Conservation (phyloP, 2,113 vertebrate genomes). For the Tapirus terrestris region DNA sequence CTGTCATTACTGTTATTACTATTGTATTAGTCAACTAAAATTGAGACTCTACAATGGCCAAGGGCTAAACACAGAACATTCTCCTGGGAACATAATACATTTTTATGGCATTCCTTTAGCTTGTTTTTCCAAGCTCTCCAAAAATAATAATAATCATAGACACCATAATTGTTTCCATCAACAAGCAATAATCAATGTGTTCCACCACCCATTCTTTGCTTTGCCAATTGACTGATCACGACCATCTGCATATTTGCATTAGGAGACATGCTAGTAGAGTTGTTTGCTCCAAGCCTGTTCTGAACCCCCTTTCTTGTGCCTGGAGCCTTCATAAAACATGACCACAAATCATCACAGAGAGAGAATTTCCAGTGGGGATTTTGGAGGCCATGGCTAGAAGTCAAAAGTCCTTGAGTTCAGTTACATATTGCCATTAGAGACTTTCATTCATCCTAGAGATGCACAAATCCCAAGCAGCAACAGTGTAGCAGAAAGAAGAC, state of each 20-base stretch:
- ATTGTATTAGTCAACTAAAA: background rate
- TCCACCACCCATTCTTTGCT: background rate
- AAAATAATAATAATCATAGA: background rate
- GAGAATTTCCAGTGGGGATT: background rate
- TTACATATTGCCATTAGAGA: background rate
- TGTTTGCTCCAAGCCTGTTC: background rate
- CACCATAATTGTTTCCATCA: background rate
- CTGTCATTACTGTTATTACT: background rate
- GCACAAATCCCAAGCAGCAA: background rate
- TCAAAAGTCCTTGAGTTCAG: background rate
- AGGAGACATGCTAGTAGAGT: background rate
- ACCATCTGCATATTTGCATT: background rate
- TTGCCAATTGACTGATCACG: background rate
- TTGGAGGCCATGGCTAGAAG: background rate
- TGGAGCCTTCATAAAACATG: background rate
- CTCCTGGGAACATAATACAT: background rate
- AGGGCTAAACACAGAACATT: background rate
- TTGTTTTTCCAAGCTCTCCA: background rate
- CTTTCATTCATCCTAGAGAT: background rate
- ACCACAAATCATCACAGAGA: background rate
- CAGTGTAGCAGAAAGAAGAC: background rate
- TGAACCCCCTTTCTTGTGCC: background rate
- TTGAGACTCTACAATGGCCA: background rate
- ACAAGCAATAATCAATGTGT: background rate
- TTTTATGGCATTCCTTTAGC: constrained; percentile 18